Conservation (phyloP, 2,797 vertebrate species). For the Catharus ustulatus region DNA sequence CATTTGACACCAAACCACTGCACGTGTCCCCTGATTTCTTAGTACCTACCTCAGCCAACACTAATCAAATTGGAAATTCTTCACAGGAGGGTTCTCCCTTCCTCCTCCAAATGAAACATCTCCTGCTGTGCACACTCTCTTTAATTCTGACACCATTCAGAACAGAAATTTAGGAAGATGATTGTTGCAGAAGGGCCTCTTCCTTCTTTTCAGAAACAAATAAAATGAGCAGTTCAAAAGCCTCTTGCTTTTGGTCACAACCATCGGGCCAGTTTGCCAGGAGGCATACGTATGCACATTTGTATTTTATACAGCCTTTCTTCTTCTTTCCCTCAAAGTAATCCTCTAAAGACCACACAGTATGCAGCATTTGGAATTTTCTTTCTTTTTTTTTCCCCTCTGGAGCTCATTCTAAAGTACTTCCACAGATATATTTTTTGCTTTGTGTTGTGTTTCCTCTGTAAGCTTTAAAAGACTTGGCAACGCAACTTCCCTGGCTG, state of each 20-base stretch:
- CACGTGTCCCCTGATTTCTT: not conserved
- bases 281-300: not conserved
- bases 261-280: not conserved
- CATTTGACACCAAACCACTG: not conserved
- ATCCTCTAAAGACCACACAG: constrained; percentile 19
- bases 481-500: constrained; percentile 26
- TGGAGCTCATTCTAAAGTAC: constrained; percentile 43
- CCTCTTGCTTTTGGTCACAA: not conserved
- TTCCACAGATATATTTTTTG: constrained; percentile 39
- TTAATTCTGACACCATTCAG: not conserved
- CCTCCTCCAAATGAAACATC: not conserved
- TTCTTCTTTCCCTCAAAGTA: constrained; percentile 9
- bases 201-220: not conserved
- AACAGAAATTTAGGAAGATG: not conserved
- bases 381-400: not conserved
- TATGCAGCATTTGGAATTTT: not conserved
- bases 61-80: not conserved
- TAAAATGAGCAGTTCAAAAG: not conserved
- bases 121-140: not conserved
- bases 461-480: constrained; percentile 48
- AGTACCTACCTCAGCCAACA: not conserved
- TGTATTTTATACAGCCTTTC: constrained; percentile 1
- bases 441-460: constrained; percentile 50
- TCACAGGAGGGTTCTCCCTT: not conserved
- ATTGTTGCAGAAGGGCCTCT: not conserved